Evolutionary conservation across 2,888 invertebrate species (phyloP).

Genomic region (Ophioninae sp.): DNA sequence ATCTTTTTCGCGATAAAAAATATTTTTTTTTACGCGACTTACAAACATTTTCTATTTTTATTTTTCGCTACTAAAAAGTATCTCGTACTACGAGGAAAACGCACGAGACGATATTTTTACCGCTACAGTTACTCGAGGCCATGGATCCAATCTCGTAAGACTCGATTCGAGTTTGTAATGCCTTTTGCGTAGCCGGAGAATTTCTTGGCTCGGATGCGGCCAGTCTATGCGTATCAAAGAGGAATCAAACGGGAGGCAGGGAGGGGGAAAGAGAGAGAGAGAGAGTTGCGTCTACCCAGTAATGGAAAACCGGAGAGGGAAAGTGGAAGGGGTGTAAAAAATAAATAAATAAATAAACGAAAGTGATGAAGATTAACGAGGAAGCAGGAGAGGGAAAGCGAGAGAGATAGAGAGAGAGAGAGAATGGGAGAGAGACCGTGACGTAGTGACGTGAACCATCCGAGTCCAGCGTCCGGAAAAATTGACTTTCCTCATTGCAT

Average conservation of each 20-base stretch:
- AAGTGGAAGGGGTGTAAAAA: conserved; percentile 16
- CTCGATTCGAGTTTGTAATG: neutral
- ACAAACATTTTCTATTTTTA: too few species aligned
- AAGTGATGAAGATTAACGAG: conserved; percentile 18
- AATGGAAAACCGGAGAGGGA: conserved; percentile 31
- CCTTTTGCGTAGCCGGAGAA: neutral
- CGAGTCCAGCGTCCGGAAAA: conserved; percentile 38
- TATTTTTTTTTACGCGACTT: too few species aligned
- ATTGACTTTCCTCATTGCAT: conserved; percentile 15
- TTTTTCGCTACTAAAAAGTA: neutral
- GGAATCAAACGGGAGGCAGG: neutral
- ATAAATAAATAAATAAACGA: conserved; percentile 19
- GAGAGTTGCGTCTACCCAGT: conserved; percentile 7
- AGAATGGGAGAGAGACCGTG: conserved; percentile 27
- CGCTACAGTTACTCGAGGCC: too few species aligned
- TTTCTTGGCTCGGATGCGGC: conserved; percentile 18
- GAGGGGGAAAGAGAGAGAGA: conserved; percentile 13
- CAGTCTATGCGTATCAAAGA: neutral
- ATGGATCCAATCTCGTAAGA: neutral
- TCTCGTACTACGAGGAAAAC: neutral
- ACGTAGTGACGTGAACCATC: conserved; percentile 26
- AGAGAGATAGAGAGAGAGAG: neutral
- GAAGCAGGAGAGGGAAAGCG: conserved; percentile 12
- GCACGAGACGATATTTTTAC: neutral
- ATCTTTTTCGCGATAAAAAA: too few species aligned